Conservation (phyloP, 1,140 invertebrate species). For the Acromyrmex echinatior region DNA sequence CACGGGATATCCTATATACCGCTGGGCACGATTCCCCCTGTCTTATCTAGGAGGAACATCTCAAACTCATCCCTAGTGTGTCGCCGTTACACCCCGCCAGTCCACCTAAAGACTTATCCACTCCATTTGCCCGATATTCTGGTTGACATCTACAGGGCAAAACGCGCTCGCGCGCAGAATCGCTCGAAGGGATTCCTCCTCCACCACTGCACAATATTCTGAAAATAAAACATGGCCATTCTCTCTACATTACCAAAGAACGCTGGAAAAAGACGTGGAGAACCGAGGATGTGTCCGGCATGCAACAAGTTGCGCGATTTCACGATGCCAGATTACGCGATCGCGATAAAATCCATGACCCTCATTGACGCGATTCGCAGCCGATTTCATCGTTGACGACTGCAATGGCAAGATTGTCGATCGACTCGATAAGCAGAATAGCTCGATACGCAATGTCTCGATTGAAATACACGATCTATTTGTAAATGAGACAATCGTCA, state of each 20-base stretch:
- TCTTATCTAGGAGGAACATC: slow-evolving; percentile 68
- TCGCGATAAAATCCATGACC: slow-evolving; percentile 52
- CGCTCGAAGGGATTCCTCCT: background rate
- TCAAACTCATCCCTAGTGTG: slow-evolving; percentile 66
- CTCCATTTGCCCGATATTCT: slow-evolving; percentile 68
- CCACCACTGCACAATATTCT: background rate
- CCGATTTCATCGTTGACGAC: slow-evolving; percentile 47
- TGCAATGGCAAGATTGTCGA: slow-evolving; percentile 66
- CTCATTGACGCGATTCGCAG: slow-evolving; percentile 11
- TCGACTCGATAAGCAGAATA: slow-evolving; percentile 67
- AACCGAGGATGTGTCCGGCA: background rate
- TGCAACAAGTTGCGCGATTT: slow-evolving; percentile 68
- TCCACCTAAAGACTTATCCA: slow-evolving; percentile 65
- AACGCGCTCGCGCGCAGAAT: slow-evolving; percentile 30
- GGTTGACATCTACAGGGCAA: slow-evolving; percentile 31
- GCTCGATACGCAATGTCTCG: background rate
- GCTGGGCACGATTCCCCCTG: slow-evolving; percentile 50
- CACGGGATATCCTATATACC: slow-evolving; percentile 70
- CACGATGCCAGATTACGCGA: slow-evolving; percentile 34
- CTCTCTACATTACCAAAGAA: slow-evolving; percentile 16
- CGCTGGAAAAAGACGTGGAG: slow-evolving; percentile 34
- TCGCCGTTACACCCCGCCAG: slow-evolving; percentile 53
- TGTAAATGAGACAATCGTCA: background rate
- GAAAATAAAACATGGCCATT: slow-evolving; percentile 23
- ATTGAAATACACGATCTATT: slow-evolving; percentile 3